These are phyloP conservation scores for Tricholaema leucomelas DNA, from an alignment of 2,113 vertebrate genomes.

Conservation along the genomic window DNA sequence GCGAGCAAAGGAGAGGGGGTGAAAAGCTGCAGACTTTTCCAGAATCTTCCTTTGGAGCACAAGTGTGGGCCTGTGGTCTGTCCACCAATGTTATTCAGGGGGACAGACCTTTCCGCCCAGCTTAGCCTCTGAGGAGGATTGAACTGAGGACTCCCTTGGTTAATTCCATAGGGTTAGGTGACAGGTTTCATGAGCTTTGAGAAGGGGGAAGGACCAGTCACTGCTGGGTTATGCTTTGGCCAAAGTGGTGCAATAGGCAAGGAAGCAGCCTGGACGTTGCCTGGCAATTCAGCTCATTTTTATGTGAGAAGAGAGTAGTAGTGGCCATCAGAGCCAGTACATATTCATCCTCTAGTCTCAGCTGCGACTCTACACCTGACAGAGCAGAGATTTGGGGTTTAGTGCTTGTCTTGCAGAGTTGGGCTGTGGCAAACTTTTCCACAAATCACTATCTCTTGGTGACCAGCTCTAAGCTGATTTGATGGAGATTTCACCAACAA, in stretches of 20 bases:
- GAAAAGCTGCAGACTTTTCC: not conserved
- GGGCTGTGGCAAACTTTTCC: not conserved
- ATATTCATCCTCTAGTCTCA: not conserved
- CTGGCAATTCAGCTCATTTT: fast-evolving
- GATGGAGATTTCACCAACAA: not conserved
- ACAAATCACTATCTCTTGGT: not conserved
- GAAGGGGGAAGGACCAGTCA: not conserved
- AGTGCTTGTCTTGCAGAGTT: not conserved
- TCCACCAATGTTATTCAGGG: not conserved
- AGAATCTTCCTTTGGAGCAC: not conserved
- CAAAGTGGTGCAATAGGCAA: not conserved
- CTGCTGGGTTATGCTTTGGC: not conserved
- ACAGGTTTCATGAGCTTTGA: not conserved
- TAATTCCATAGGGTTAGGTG: not conserved
- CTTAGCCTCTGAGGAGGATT: fast-evolving
- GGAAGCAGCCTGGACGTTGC: not conserved
- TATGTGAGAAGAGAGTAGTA: not conserved
- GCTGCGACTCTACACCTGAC: not conserved
- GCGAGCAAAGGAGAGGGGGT: not conserved
- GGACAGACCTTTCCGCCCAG: not conserved
- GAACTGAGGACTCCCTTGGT: not conserved
- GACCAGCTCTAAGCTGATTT: not conserved
- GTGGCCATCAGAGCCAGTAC: fast-evolving
- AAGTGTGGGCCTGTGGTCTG: not conserved
- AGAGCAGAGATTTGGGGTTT: not conserved